phyloP scores from a whole-genome alignment of 2,888 invertebrate species.

The Nysson spinosus region DNA sequence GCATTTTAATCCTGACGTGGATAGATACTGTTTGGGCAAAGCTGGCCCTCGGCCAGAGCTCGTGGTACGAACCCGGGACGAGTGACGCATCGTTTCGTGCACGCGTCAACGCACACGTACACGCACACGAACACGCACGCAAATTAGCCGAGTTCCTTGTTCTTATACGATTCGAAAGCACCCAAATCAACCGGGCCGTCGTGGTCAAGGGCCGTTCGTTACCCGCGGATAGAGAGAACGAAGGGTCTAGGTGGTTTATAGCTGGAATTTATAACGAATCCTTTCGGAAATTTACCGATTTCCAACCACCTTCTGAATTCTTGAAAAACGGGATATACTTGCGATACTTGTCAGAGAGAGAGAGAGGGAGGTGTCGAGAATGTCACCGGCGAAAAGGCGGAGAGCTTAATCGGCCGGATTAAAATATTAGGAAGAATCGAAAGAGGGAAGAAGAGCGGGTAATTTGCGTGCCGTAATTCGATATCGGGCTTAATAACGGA shows the following conservation, averaged over 20 bases:
- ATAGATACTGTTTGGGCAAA: constrained; percentile 76
- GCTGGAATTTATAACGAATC: neutral
- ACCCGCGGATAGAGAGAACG: too few relatives aligned
- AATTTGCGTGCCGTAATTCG: constrained; percentile 70
- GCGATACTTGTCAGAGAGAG: too few relatives aligned
- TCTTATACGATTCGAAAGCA: too few relatives aligned
- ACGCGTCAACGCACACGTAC: constrained; percentile 41
- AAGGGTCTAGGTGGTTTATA: neutral
- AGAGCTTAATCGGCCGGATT: constrained; percentile 72
- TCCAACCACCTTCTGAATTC: neutral
- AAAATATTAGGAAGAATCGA: constrained; percentile 72
- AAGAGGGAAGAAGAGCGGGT: constrained; percentile 62
- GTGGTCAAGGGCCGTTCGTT: too few relatives aligned
- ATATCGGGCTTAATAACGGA: constrained; percentile 70
- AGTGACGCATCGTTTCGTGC: constrained; percentile 55
- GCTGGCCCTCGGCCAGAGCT: constrained; percentile 39
- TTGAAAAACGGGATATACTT: too few relatives aligned
- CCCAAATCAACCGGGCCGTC: too few relatives aligned
- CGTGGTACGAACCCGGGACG: too few relatives aligned
- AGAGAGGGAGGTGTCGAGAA: constrained; percentile 23
- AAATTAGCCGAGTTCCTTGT: neutral
- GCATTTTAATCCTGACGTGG: constrained; percentile 77
- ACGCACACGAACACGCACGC: constrained; percentile 4
- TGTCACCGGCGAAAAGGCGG: constrained; percentile 50
- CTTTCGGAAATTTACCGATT: constrained; percentile 9